Percentiles rank a stretch among this genome's conserved stretches.
These are phyloP conservation scores for Achroia grisella DNA, from an alignment of 1,140 invertebrate genomes.

Conservation along the genomic window DNA sequence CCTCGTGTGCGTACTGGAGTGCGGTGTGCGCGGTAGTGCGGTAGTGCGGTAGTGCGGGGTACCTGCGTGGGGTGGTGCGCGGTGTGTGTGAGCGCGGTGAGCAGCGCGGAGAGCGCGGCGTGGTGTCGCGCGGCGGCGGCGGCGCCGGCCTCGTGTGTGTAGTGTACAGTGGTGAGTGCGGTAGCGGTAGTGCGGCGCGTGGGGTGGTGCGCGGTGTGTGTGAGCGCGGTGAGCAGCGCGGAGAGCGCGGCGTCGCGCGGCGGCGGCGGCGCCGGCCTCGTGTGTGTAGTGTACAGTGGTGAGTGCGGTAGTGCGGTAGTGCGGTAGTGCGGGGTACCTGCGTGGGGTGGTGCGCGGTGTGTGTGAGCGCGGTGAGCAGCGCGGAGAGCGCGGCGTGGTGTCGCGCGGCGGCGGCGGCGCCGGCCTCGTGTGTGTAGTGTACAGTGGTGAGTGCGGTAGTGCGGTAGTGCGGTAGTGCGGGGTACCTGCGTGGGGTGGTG, in stretches of 20 bases:
- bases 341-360: slow-evolving; percentile 16
- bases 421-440: slow-evolving; percentile 52
- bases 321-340: slow-evolving; percentile 9
- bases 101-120: slow-evolving; percentile 37
- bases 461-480: neutral
- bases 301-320: no score
- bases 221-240: slow-evolving; percentile 36
- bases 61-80: slow-evolving; percentile 23
- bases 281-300: no score
- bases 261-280: slow-evolving; percentile 47
- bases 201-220: slow-evolving; percentile 13
- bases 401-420: slow-evolving; percentile 34
- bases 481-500: slow-evolving; percentile 21
- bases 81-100: slow-evolving; percentile 31
- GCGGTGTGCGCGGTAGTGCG: neutral
- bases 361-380: slow-evolving; percentile 34
- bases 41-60: no score
- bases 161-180: no score
- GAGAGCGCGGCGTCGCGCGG: slow-evolving; percentile 33
- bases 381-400: slow-evolving; percentile 43
- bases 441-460: no score
- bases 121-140: slow-evolving; percentile 37
- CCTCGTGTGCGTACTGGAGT: slow-evolving; percentile 49
- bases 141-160: slow-evolving; percentile 50
- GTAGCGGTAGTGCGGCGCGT: neutral